Conservation (phyloP, 2,888 invertebrate genomes). For the Synanthedon tipuliformis region DNA sequence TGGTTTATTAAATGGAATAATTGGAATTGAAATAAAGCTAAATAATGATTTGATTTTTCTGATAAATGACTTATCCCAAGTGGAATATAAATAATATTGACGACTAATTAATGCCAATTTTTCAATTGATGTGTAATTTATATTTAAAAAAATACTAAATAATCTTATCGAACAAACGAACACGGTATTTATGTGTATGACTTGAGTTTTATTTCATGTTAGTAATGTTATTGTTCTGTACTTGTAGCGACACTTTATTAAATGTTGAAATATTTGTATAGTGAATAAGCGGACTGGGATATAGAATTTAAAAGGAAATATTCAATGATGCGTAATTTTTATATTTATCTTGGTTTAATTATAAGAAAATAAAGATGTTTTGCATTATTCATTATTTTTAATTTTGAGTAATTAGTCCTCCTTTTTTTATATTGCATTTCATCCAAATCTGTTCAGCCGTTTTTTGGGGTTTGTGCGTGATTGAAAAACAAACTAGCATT, state of each 20-base stretch:
- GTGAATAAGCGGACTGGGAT: conserved; percentile 26
- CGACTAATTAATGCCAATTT: neutral
- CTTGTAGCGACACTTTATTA: conserved; percentile 10
- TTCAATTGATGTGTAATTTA: neutral
- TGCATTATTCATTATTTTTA: neutral
- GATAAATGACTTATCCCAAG: no score
- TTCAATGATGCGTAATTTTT: neutral
- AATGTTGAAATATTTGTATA: conserved; percentile 14
- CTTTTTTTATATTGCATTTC: no score
- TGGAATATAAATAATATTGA: no score
- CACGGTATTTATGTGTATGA: neutral
- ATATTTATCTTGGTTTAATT: neutral
- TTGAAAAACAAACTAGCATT: no score
- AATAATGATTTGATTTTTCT: no score
- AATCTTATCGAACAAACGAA: neutral
- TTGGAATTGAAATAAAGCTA: no score
- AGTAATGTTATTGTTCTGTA: conserved; percentile 7
- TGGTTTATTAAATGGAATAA: no score
- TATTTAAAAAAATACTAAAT: neutral
- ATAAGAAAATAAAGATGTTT: neutral
- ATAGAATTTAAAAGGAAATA: conserved; percentile 10
- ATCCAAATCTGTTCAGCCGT: no score
- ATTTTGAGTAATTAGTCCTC: neutral
- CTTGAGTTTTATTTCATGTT: neutral
- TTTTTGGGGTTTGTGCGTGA: no score